Evolutionary conservation across 2,888 invertebrate genomes (phyloP).

Genomic region (Rotaria macrura): DNA sequence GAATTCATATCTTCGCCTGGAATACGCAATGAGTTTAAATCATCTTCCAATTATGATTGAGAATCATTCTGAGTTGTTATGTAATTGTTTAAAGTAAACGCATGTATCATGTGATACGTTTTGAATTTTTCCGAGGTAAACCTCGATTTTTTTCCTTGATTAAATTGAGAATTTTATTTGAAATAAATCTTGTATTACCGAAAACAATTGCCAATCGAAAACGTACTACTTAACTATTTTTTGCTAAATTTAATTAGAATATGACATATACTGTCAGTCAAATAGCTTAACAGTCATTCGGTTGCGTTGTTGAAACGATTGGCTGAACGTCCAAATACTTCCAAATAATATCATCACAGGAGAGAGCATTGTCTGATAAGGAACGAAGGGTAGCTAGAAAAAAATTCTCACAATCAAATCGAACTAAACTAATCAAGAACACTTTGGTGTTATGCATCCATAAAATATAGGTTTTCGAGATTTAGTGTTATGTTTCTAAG

Average conservation of each 20-base stretch:
- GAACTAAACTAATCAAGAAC: neutral
- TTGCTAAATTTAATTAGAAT: neutral
- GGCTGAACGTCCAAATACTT: neutral
- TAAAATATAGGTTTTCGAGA: no score
- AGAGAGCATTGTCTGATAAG: neutral
- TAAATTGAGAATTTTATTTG: neutral
- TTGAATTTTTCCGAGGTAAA: neutral
- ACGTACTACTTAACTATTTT: neutral
- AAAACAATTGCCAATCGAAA: neutral
- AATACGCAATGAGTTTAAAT: no score
- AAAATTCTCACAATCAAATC: neutral
- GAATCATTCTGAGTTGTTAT: no score
- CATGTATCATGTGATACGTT: neutral
- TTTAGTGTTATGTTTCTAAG: no score
- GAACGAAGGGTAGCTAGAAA: neutral
- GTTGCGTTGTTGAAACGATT: neutral
- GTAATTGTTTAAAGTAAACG: no score
- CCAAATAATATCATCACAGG: neutral
- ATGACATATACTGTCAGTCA: neutral
- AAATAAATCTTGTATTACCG: neutral
- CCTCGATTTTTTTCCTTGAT: neutral
- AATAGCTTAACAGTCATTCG: neutral
- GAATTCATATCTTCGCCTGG: no score
- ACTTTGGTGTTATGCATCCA: neutral
- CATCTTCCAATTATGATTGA: no score